Evolutionary conservation across 2,888 invertebrate genomes (phyloP).

Genomic region (Lepetodrilus schrolli): DNA sequence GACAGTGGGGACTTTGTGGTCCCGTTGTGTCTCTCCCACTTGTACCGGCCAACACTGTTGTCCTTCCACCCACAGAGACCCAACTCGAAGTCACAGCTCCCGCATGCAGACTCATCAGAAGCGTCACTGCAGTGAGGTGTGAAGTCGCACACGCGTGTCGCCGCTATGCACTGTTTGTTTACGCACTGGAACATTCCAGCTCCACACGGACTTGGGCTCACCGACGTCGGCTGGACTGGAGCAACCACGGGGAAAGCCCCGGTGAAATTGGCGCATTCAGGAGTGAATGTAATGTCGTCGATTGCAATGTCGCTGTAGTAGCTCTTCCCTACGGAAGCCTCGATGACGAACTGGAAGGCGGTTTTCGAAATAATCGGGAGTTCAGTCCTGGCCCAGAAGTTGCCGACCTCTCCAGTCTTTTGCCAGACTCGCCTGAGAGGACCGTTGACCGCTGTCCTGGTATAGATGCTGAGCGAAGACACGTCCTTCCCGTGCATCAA

Average conservation of each 20-base stretch:
- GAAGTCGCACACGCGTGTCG: constrained; percentile 65
- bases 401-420: constrained; percentile 49
- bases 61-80: constrained; percentile 66
- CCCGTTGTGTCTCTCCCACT: constrained; percentile 60
- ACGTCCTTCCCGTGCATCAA: constrained; percentile 69
- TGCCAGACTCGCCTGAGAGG: constrained; percentile 46
- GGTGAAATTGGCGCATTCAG: constrained; percentile 53
- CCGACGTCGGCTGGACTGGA: constrained; percentile 37
- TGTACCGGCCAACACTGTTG: constrained; percentile 50
- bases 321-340: constrained; percentile 60
- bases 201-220: constrained; percentile 57
- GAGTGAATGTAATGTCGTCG: constrained; percentile 69
- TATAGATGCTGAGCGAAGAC: constrained; percentile 62
- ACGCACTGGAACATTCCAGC: constrained; percentile 56
- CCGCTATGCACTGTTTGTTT: constrained; percentile 53
- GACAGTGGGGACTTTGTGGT: constrained; percentile 53
- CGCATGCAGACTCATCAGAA: constrained; percentile 67
- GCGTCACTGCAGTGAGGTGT: constrained; percentile 56
- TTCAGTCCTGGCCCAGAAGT: constrained; percentile 60
- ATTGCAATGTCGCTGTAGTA: constrained; percentile 66
- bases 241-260: constrained; percentile 51
- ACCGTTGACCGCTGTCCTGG: constrained; percentile 58
- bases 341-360: constrained; percentile 67
- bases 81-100: constrained; percentile 63
- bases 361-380: constrained; percentile 48